Percentiles rank a stretch among this genome's conserved stretches.
Evolutionary conservation across 1,140 invertebrate genomes (phyloP).

Genomic region (Camponotus pennsylvanicus): DNA sequence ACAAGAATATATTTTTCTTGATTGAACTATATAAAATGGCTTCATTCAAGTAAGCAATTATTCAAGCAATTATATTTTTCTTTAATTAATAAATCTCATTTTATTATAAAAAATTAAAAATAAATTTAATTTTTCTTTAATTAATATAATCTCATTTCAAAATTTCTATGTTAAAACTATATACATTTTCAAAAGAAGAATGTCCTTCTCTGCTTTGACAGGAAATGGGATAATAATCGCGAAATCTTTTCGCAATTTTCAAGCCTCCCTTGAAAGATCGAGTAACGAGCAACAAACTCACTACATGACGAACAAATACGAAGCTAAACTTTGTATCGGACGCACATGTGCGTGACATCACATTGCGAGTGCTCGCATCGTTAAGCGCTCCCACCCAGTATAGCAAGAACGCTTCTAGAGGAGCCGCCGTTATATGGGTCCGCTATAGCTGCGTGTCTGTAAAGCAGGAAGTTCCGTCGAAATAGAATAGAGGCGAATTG

Average conservation of each 20-base stretch:
- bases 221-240: not conserved
- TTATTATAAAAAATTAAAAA: too few species aligned
- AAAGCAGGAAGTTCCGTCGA: constrained; percentile 79
- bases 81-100: too few species aligned
- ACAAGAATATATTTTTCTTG: too few species aligned
- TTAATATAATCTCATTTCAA: too few species aligned
- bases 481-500: constrained; percentile 76
- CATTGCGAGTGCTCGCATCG: constrained; percentile 5
- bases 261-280: not conserved
- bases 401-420: constrained; percentile 64
- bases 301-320: too few species aligned
- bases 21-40: too few species aligned
- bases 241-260: not conserved
- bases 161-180: too few species aligned
- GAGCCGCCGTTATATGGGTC: constrained; percentile 61
- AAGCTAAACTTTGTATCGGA: not conserved
- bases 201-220: not conserved
- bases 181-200: too few species aligned
- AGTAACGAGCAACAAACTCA: not conserved
- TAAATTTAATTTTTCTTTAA: too few species aligned
- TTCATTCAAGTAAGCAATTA: too few species aligned
- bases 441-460: constrained; percentile 64
- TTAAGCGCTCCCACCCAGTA: constrained; percentile 34
- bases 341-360: constrained; percentile 42
- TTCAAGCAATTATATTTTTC: too few species aligned